phyloP scores from a whole-genome alignment of 2,888 invertebrate genomes.

The Tachina fera region DNA sequence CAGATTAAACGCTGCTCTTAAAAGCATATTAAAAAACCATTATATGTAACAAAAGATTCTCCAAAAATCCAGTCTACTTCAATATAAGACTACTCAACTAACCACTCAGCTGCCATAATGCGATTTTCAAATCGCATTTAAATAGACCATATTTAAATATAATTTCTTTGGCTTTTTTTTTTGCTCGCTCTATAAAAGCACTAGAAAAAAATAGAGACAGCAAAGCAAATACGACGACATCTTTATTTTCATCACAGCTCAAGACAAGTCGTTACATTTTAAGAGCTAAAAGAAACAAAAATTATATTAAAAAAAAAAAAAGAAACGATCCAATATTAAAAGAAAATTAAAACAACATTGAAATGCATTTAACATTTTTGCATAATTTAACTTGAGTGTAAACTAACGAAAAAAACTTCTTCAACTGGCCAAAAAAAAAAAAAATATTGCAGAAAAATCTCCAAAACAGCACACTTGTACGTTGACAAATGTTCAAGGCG shows the following conservation, averaged over 20 bases:
- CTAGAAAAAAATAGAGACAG: not conserved
- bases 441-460: not conserved
- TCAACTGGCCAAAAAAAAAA: constrained; percentile 9
- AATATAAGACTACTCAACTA: constrained; percentile 66
- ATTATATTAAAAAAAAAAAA: not conserved
- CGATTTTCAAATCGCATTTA: constrained; percentile 71
- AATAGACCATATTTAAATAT: constrained; percentile 71
- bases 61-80: constrained; percentile 36
- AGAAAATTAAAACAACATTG: constrained; percentile 75
- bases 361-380: constrained; percentile 81
- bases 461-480: constrained; percentile 11
- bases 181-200: constrained; percentile 37
- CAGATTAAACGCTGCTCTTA: constrained; percentile 16
- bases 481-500: not conserved
- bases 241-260: constrained; percentile 48
- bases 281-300: constrained; percentile 45
- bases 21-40: constrained; percentile 50
- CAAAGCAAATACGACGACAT: constrained; percentile 47
- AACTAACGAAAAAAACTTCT: constrained; percentile 49
- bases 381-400: constrained; percentile 73
- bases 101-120: constrained; percentile 71
- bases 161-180: constrained; percentile 48
- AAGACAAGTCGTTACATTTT: constrained; percentile 57
- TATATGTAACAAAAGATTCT: constrained; percentile 3
- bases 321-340: constrained; percentile 65